Evolutionary conservation across 2,113 vertebrate species (phyloP).

Genomic region (Chaetorhynchus papuensis): DNA sequence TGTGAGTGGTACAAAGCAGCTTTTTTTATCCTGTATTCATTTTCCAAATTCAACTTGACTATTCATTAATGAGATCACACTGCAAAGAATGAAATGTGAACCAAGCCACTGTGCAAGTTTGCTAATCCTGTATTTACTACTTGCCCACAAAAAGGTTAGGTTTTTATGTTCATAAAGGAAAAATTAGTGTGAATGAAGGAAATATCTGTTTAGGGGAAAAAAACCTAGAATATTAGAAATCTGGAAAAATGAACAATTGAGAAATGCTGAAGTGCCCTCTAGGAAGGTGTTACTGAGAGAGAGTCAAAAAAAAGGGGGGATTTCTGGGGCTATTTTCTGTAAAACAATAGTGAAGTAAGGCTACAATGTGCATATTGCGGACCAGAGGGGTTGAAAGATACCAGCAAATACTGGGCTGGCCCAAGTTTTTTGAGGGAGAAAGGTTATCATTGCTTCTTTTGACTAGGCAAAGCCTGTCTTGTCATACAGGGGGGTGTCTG

Average conservation of each 20-base stretch:
- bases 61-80: slow-evolving; percentile 15
- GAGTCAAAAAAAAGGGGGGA: fast-evolving
- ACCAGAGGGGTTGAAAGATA: neutral
- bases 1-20: neutral
- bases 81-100: neutral
- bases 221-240: neutral
- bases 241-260: neutral
- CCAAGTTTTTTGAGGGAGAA: neutral
- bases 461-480: neutral
- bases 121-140: neutral
- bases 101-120: neutral
- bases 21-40: neutral
- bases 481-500: neutral
- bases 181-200: neutral
- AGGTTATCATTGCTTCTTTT: neutral
- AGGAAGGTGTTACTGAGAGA: neutral
- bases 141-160: neutral
- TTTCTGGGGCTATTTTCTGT: neutral
- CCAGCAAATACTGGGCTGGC: neutral
- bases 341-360: neutral
- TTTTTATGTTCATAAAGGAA: neutral
- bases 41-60: slow-evolving; percentile 1
- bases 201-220: neutral
- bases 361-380: neutral
- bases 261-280: neutral